Evolutionary conservation across 2,797 vertebrate species (phyloP), one percentile per base, ranked within the genome.

Genomic region (Dendrocincla tyrannina): DNA sequence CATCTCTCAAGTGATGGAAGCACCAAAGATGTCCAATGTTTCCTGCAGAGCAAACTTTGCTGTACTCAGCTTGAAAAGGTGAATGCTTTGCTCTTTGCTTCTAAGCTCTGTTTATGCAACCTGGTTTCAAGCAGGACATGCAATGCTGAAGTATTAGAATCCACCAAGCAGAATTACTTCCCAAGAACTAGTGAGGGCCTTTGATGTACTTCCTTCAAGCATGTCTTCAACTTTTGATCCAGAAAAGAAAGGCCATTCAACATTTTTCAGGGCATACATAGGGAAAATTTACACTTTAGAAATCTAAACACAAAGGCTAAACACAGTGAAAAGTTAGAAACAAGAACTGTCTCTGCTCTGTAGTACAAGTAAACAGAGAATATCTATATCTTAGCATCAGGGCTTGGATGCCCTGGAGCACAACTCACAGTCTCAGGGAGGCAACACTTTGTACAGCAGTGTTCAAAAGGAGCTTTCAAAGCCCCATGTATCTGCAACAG

Each of bases 21-120:
- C 62, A 37, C 35, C 35, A 37, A 41, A 82, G 37, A 32, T 13
- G 7, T 28, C 60, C 47, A 20, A 59, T 17, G 55, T 15, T 52
- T 50, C 60, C n/a, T 28, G 33, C 0, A 0, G 35, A 64, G 46
- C 13, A 66, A 74, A 64, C 13, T 18, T 44, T 1, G 0, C 72
- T 19, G 8, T 27, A 52, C 32, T 78, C 47, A 5, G 14, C 10
- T 69, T 47, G 56, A 69, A 73, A 82, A 81, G 23, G 16, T n/a
- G 3, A 22, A 13, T 39, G 25, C 50, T 66, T 78, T 55, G 7
- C 62, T 58, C 27, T 32, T 60, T 17, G 7, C 47, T 78, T 85
- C 80, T 70, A 74, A 81, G 46, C 41, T 73, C 60, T 50, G 10
- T 64, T 60, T 59, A 41, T 24, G 30, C 25, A 59, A 50, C 23